Evolutionary conservation across 2,797 vertebrate species (phyloP), one percentile per base, ranked within the genome.

Genomic region (Heliangelus exortis): DNA sequence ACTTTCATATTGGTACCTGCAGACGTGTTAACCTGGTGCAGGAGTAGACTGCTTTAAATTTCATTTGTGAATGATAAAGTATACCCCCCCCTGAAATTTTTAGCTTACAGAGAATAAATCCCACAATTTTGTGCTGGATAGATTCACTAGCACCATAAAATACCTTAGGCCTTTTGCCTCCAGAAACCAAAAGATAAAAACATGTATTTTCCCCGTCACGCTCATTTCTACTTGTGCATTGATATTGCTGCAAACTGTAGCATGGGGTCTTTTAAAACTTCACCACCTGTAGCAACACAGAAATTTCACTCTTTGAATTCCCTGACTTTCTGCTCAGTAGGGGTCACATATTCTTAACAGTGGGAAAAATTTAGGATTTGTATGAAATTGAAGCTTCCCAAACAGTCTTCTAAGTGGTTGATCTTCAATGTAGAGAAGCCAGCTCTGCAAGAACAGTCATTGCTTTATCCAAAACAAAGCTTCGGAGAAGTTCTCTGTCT

Each of bases 1-100:
- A 69, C 91, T 95, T 96, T 67, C n/a, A 8, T 36, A 74, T 8
- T 4, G 11, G 91, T 80, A 84, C 12, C 3, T 26, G 66, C 53
- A 84, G 31, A 84, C 31, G 62, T 82, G 74, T 93, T 96, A 93
- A 90, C 63, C 45, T 55, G 21, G 15, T 89, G 36, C 33, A 74
- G 62, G 29, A 50, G n/a, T 17, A 87, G 54, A 55, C 65, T 62
- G 79, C 29, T 63, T 82, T 19, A 65, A 39, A 54, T 89, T 68
- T 84, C 47, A n/a, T 72, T 93, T 78, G 34, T 65, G 72, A 87
- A 45, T 55, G 58, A 47, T 29, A 79, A 89, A 66, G 43, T 71
- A 81, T 78, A 58, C 63, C 31, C 25, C 4, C 8, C 25, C 15
- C 19, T 66, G 25, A 43, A 66, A 54, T 53, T 62, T 92, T 81